Evolutionary conservation across 2,797 vertebrate species (phyloP), one percentile per base, ranked within the genome.

Genomic region (Microctenopoma lineatum): DNA sequence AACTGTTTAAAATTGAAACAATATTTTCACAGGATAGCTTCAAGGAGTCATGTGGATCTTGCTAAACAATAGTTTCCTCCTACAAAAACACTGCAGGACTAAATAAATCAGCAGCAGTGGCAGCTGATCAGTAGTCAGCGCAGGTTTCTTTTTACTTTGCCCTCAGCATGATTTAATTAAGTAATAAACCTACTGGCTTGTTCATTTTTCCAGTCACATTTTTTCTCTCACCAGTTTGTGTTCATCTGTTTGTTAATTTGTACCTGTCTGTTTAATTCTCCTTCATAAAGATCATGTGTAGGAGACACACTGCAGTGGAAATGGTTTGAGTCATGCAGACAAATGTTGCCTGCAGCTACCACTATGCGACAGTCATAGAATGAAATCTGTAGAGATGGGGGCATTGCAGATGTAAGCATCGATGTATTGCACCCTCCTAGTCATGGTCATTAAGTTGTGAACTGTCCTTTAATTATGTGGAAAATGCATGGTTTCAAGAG

Each of bases 51-150:
- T 52, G 5, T 57, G 47, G 6, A 18, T 57, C 12, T 7, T 18
- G 6, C 55, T 58, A 48, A 42, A 50, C 0, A 0, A 41, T 47
- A 15, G 42, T 73, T 72, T 50, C 54, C 39, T 68, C 2, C 18
- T 6, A 32, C 21, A 39, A 66, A 61, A 69, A 11, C 47, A 26
- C 75, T 44, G 66, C 51, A 54, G 66, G 62, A 54, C 57, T 1
- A 77, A 67, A 65, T 21, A 29, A 4, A 66, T 55, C 47, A 42
- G 44, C 2, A 18, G 3, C 62, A 72, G 21, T 21, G 21, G 59
- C 29, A 6, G 71, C 69, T 81, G 63, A 87, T 89, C 66, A 51
- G 77, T 55, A 87, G 59, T 84, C 71, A 34, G 51, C 1, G 12
- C 84, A 73, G 67, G 66, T 67, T 76, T 58, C 63, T 18, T 16